Conservation (phyloP, 2,888 invertebrate species). For the Acanthosepion pharaonis region DNA sequence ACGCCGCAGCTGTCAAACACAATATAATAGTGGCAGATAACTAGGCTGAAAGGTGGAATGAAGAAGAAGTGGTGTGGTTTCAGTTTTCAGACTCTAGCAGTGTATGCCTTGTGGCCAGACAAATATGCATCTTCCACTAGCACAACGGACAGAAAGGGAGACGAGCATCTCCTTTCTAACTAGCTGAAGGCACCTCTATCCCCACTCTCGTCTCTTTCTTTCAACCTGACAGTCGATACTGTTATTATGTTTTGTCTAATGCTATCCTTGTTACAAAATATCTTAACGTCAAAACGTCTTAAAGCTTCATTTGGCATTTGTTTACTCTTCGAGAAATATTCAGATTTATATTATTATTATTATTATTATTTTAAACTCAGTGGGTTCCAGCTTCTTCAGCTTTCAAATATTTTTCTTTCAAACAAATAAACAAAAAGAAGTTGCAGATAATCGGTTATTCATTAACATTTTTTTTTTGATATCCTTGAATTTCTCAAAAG, state of each 20-base stretch:
- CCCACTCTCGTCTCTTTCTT: not conserved
- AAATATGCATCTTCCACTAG: not conserved
- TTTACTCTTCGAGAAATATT: not conserved
- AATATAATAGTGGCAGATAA: not conserved
- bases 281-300: not conserved
- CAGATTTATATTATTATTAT: not conserved
- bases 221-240: not conserved
- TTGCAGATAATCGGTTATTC: no score
- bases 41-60: not conserved
- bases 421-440: no score
- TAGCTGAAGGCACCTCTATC: not conserved
- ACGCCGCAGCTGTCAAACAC: slow-evolving; percentile 20
- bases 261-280: not conserved
- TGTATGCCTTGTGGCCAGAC: not conserved
- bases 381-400: no score
- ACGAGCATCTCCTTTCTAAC: not conserved
- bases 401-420: no score
- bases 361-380: not conserved
- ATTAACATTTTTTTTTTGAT: no score
- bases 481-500: no score
- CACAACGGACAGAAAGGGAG: not conserved
- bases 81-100: slow-evolving; percentile 17
- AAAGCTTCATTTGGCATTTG: not conserved
- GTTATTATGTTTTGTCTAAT: not conserved
- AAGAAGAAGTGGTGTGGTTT: not conserved